Evolutionary conservation across 2,888 invertebrate species (phyloP).

Genomic region (Alloscopus bannaensis): DNA sequence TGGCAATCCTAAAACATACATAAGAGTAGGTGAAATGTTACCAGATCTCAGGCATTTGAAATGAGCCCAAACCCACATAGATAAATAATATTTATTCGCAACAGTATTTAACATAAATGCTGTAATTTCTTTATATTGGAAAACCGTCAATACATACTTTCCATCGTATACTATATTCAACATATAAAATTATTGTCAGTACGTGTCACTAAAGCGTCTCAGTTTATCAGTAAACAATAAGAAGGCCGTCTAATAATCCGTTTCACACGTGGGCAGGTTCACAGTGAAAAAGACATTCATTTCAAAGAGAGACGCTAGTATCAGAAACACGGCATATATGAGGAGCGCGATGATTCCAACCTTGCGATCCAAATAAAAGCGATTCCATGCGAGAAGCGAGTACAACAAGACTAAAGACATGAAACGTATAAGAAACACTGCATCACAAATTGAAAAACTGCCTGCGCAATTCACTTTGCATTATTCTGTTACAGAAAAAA

Average conservation of each 20-base stretch:
- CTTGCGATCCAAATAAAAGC: conserved; percentile 89
- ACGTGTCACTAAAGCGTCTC: not conserved
- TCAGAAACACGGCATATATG: conserved; percentile 91
- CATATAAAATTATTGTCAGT: not conserved
- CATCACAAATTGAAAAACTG: too few species aligned
- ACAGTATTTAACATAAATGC: not conserved
- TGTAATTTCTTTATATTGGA: not conserved
- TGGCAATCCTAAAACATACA: not conserved
- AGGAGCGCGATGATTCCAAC: conserved; percentile 88
- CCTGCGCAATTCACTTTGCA: too few species aligned
- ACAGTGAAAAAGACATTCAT: conserved; percentile 95
- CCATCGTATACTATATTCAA: not conserved
- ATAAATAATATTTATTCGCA: not conserved
- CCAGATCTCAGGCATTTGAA: conserved; percentile 7
- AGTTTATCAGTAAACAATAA: not conserved
- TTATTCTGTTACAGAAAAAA: too few species aligned
- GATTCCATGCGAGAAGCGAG: conserved; percentile 89
- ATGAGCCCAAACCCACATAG: not conserved
- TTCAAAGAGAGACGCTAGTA: conserved; percentile 92
- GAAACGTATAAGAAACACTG: too few species aligned
- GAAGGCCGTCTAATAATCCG: conserved; percentile 7
- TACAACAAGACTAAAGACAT: conserved; percentile 89
- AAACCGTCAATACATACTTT: too few species aligned
- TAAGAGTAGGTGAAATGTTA: too few species aligned
- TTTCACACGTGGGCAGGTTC: conserved; percentile 87